Evolutionary conservation across 1,140 invertebrate species (phyloP).

Genomic region (Trachymyrmex septentrionalis): DNA sequence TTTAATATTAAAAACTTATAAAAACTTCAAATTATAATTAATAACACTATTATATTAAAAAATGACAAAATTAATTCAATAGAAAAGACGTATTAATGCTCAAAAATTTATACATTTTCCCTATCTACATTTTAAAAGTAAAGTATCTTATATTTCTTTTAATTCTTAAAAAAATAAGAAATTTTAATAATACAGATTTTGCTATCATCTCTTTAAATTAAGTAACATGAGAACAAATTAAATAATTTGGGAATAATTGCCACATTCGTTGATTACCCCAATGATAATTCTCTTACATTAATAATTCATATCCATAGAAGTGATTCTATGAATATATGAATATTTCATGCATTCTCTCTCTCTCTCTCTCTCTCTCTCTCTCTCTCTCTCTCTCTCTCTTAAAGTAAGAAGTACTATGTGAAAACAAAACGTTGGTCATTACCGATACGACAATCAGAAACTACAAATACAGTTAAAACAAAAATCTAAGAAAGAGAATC

Average conservation of each 20-base stretch:
- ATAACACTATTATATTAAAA: not conserved
- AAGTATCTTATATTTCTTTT: not conserved
- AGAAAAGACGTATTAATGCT: not conserved
- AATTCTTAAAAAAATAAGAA: not conserved
- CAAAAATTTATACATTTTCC: not conserved
- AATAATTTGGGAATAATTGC: constrained; percentile 1
- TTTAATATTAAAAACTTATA: not conserved
- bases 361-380: not conserved
- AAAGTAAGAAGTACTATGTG: not conserved
- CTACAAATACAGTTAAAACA: not conserved
- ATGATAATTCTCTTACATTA: constrained; percentile 22
- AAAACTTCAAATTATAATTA: not conserved
- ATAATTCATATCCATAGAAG: constrained; percentile 8
- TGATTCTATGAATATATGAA: constrained; percentile 29
- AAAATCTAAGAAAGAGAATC: not conserved
- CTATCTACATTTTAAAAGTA: not conserved
- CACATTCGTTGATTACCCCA: constrained; percentile 2
- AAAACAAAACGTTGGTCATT: constrained; percentile 19
- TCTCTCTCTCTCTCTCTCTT: not conserved
- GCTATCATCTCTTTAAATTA: not conserved
- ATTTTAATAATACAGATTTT: not conserved
- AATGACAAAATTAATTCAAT: not conserved
- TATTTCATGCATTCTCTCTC: constrained; percentile 1
- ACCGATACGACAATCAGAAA: not conserved
- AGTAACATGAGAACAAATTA: not conserved